phyloP scores from a whole-genome alignment of 2,797 vertebrate genomes.

The Borostomias antarcticus region DNA sequence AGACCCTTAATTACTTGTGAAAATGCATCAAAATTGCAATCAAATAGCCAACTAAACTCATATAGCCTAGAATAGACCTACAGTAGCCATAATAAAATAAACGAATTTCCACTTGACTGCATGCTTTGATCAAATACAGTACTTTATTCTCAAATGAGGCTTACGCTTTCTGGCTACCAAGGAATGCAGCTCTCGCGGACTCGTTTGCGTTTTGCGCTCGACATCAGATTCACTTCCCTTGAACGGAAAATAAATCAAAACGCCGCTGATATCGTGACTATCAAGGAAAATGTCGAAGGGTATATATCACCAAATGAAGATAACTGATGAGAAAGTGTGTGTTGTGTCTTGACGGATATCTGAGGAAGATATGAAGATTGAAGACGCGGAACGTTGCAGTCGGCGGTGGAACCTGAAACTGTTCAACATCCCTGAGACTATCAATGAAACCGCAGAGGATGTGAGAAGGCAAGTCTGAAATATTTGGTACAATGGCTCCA shows the following conservation, averaged over 20 bases:
- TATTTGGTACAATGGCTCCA: background rate
- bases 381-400: slow-evolving; percentile 4
- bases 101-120: no score
- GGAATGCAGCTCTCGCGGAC: no score
- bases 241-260: background rate
- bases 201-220: no score
- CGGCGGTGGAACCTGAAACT: background rate
- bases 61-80: no score
- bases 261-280: background rate
- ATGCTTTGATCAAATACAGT: no score
- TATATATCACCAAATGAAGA: background rate
- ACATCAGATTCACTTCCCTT: background rate
- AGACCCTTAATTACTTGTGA: no score
- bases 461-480: background rate
- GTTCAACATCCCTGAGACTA: background rate
- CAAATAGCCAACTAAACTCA: no score
- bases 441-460: background rate
- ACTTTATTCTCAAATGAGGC: no score
- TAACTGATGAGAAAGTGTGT: background rate
- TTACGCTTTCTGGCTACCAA: no score
- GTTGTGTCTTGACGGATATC: background rate
- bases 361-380: background rate
- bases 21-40: no score
- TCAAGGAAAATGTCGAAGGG: background rate
- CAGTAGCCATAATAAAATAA: no score